These are phyloP conservation scores for Philereme vetulata DNA, from an alignment of 2,888 invertebrate genomes.

Conservation along the genomic window DNA sequence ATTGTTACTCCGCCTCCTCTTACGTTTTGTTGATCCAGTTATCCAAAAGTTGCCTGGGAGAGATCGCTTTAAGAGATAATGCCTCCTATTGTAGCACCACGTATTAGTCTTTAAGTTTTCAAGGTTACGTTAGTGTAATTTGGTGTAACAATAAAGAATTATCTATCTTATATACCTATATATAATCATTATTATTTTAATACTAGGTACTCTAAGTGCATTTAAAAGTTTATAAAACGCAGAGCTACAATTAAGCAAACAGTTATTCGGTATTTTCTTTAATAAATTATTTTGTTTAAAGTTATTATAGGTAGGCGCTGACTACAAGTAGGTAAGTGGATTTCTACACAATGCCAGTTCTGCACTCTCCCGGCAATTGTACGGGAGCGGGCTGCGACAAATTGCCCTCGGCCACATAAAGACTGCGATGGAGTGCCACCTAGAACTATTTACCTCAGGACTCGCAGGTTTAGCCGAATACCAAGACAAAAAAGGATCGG, in stretches of 20 bases:
- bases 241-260: background rate
- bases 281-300: background rate
- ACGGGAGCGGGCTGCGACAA: conserved; percentile 50
- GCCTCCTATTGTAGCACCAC: too few species aligned
- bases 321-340: background rate
- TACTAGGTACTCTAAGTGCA: background rate
- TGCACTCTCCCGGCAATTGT: conserved; percentile 25
- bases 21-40: too few species aligned
- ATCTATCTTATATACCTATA: too few species aligned
- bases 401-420: conserved; percentile 62
- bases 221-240: background rate
- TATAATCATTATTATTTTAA: too few species aligned
- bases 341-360: conserved; percentile 19
- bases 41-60: too few species aligned
- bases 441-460: conserved; percentile 5
- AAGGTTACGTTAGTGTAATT: too few species aligned
- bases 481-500: conserved; percentile 8
- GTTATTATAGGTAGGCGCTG: background rate
- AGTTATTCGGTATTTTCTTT: background rate
- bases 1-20: too few species aligned
- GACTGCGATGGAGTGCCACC: conserved; percentile 46
- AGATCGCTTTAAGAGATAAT: too few species aligned
- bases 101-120: too few species aligned
- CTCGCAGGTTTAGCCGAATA: background rate
- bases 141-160: too few species aligned